phyloP scores from a whole-genome alignment of 2,797 vertebrate genomes.

The Epinephelus malabaricus region DNA sequence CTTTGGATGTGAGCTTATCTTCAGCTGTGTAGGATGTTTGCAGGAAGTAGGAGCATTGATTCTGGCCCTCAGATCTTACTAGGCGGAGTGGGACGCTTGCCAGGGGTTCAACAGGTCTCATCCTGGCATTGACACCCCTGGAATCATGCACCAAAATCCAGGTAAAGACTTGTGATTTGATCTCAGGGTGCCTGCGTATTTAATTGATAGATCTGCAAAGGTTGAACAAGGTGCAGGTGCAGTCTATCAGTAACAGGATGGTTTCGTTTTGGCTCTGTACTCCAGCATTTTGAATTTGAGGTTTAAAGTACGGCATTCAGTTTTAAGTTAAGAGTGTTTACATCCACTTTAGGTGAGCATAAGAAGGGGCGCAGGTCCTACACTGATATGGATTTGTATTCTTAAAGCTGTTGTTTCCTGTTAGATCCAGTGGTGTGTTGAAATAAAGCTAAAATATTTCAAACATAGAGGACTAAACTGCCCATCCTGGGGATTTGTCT shows the following conservation, averaged over 20 bases:
- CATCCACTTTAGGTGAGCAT: not conserved
- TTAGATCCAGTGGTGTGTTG: not conserved
- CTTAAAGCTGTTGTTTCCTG: not conserved
- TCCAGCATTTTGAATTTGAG: not conserved
- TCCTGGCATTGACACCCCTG: conserved; percentile 44
- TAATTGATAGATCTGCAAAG: not conserved
- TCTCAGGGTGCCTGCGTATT: not conserved
- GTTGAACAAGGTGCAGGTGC: not conserved
- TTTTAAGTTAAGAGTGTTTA: not conserved
- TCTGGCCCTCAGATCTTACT: conserved; percentile 47
- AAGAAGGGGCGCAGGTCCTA: not conserved
- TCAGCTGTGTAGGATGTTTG: conserved; percentile 66
- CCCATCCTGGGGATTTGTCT: not conserved
- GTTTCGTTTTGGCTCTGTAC: not conserved
- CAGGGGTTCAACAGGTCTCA: conserved; percentile 53
- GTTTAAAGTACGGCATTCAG: not conserved
- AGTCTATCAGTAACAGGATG: not conserved
- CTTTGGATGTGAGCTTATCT: conserved; percentile 56
- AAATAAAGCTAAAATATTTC: not conserved
- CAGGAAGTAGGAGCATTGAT: conserved; percentile 55
- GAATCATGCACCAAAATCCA: conserved; percentile 75
- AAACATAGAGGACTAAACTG: not conserved
- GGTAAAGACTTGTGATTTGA: conserved; percentile 71
- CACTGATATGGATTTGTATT: conserved; percentile 2
- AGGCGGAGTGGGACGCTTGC: conserved; percentile 47